Base-by-base conservation (phyloP, 2,888 invertebrate genomes). In the Crepidodera aurea region DNA sequence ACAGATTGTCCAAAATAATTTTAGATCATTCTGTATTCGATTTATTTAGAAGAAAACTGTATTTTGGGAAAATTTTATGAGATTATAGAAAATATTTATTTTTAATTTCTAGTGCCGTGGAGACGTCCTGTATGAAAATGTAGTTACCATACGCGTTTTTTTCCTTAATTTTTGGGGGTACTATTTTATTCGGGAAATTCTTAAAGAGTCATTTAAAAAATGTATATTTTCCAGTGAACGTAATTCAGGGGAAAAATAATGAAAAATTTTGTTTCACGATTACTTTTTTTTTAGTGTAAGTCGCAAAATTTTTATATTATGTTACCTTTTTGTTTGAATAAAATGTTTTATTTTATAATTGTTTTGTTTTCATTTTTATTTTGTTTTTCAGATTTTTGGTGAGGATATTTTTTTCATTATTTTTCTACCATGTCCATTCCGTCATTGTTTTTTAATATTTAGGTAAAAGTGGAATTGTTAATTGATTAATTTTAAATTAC, bases 291-390 rank as follows among this genome's bases (percentile, higher is more conserved):
- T 42, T 59, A 25, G 54, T 44, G 42, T 54, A 40, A 51, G 29
- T 39, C 51, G 51, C 61, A 50, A 59, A 60, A 51, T 59, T 64
- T 60, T 58, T 58, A 61, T 59, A 60, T 62, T 64, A 37, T 69
- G 64, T 69, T 70, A 56, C 61, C 62, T 60, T 66, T 62, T 67
- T 68, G 64, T 69, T 66, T 67, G 57, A 69, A 62, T 69, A 63
- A 68, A 55, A 65, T 65, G 51, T 70, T n/a, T 69, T 69, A 69
- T 68, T 71, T 69, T 70, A 66, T 67, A 66, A 60, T 16, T 22
- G 59, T 61, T 65, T 65, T 50, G 34, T 46, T 62, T 64, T 60
- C 62, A 53, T 64, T 67, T 60, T 27, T 12, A 32, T 39, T 34
- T 40, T 13, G 58, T 61, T 61, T 63, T 59, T 64, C 64, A 60